Base-by-base conservation (phyloP, 2,888 invertebrate species). In the Poecilobothrus nobilitatus region DNA sequence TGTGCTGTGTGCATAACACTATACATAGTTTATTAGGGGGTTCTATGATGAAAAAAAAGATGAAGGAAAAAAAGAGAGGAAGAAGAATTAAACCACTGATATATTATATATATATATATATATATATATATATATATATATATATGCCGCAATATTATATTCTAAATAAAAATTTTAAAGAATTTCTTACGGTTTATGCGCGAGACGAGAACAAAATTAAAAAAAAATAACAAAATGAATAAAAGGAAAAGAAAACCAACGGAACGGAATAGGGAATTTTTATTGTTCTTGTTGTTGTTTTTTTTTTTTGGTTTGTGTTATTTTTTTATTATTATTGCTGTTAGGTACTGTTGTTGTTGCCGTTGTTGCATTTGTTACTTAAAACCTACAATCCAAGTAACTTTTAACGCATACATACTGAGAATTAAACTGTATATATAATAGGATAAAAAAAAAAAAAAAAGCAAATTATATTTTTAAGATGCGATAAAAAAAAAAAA, bases 361-460 rank as follows among this genome's bases (percentile, higher is more conserved):
- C 8, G 37, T 53, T 53, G 15, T 27, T 27, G 27, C 27, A 27
- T 27, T 27, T 27, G 27, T 27, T 27, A 27, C 27, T 27, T 12
- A n/a, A 53, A 53, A 53, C 53, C 53, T 53, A 53, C 15, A 53
- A 53, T 53, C 53, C 53, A 53, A 53, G 37, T n/a, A 53, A 53
- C 53, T 53, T 53, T 53, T 53, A 53, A 53, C 53, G 7, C n/a
- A 53, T 53, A 53, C 53, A 53, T 53, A 53, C 53, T 53, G 53
- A 53, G 18, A 53, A 53, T 4, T 12, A 53, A 53, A 53, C 53
- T 53, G 53, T 53, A 18, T 53, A 15, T 44, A 53, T 37, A n/a
- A 53, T 53, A 12, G 37, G 37, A 37, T 37, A 10, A 10, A 37
- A 37, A 34, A 34, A 34, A 34, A 34, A 34, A 34, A 34, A 7